Base-by-base conservation (phyloP, 2,888 invertebrate genomes). In the Tetheella fluctuosa region DNA sequence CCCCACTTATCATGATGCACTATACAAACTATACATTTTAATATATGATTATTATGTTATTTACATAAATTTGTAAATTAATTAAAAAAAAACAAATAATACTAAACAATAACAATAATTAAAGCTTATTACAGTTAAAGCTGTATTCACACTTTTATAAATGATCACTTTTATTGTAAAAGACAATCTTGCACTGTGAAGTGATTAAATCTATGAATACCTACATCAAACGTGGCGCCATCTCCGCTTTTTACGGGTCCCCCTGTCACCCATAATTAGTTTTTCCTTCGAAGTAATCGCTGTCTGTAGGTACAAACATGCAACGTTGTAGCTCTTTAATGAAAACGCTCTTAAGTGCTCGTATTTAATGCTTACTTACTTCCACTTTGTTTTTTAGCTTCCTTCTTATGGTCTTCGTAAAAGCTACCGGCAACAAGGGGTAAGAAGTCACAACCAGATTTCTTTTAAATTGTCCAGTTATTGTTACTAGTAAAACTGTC, bases 331-430 rank as follows among this genome's bases (percentile, higher is more conserved):
- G 77, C 80, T 79, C 79, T 83, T 83, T 90, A 91, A 91, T 91
- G 89, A 91, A 90, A 90, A 89, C 82, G 84, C 86, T 88, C 83
- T 84, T 84, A 88, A 91, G 89, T 87, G 84, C 84, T 84, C 67
- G 83, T 85, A 85, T 86, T 91, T 89, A 89, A 88, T 85, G 86
- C 89, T 88, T 89, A 90, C 86, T 89, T 85, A 86, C 86, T 86
- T 88, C 83, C 84, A 87, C 82, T 89, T 85, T 80, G 79, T 88
- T 89, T 89, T 86, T 90, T 83, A 85, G 71, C 78, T 79, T 70
- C 73, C 79, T 76, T 78, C 79, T 84, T 82, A 83, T 77, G 76
- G 75, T 79, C 76, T 76, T 80, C 79, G 73, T 79, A 76, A 80
- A 76, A 80, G 75, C 75, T 63, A 77, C 70, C 65, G n/a, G 69